phyloP scores from a whole-genome alignment of 2,113 vertebrate genomes.

The Tichodroma muraria region DNA sequence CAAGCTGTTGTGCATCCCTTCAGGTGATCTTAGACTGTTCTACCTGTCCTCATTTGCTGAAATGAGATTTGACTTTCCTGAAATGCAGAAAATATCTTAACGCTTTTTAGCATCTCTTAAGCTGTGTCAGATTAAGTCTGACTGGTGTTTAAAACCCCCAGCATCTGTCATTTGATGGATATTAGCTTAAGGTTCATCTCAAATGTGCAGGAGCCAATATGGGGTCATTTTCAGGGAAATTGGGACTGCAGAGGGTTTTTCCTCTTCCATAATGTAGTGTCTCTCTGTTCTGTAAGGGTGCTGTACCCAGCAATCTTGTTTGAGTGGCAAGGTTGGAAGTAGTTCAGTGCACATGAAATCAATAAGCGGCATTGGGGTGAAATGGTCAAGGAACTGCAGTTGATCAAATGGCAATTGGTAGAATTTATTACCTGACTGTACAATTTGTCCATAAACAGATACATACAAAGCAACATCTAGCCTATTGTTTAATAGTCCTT shows the following conservation, averaged over 20 bases:
- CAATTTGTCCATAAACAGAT: background rate
- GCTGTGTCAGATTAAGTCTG: background rate
- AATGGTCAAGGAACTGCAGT: background rate
- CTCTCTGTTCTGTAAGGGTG: background rate
- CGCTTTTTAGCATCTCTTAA: background rate
- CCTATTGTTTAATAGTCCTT: background rate
- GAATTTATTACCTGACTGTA: background rate
- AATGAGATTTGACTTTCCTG: background rate
- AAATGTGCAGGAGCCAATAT: background rate
- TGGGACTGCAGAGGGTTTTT: background rate
- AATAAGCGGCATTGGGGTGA: background rate
- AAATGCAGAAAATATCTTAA: background rate
- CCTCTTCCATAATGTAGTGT: background rate
- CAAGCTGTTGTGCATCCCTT: background rate
- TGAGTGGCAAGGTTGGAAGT: background rate
- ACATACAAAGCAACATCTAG: background rate
- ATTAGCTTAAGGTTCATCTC: background rate
- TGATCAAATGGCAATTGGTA: background rate
- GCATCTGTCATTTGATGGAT: background rate
- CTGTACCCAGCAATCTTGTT: background rate
- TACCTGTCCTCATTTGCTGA: background rate
- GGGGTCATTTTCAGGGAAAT: background rate
- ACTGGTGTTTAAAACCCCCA: background rate
- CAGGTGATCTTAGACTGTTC: background rate
- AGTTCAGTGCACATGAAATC: background rate